Base-by-base conservation (phyloP, 2,888 invertebrate genomes). In the Pyrrhosoma nymphula region DNA sequence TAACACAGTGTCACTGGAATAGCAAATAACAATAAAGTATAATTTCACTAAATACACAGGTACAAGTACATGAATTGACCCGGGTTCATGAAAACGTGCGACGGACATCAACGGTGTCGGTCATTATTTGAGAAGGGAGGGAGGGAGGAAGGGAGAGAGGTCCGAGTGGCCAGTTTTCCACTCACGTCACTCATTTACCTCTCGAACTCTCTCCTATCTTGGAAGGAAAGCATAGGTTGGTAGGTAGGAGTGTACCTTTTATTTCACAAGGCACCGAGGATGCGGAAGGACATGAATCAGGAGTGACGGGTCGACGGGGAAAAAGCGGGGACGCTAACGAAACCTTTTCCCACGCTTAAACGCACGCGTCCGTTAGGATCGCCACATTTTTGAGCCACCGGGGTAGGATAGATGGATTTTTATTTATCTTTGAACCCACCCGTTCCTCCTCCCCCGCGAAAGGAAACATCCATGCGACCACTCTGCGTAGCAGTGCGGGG, bases 201-300 rank as follows among this genome's bases (percentile, higher is more conserved):
- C 26, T 35, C 82, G 35, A 35, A 26, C 69, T 69, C 69, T 47
- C 47, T 47, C 47, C 47, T 8, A 2, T 47, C 47, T 47, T 8
- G 47, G 47, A 47, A 8, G 47, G 47, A 47, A 47, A 8, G 47
- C 8, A 47, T 47, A 47, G 47, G 47, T 47, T 60, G 60, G 60
- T 20, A 26, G 69, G 12, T 23, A 10, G 26, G 35, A n/a, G n/a
- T 35, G 35, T 82, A 14, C 82, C 82, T 82, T 82, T 82, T 82
- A 82, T 82, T 82, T 82, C 82, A 35, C 82, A 12, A 69, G 26
- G 82, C 82, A 82, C 82, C 82, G 82, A 35, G 82, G 82, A 82
- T 35, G 82, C 82, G 82, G 82, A 82, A 82, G 82, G 82, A 82
- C 82, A 82, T 82, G 82, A 82, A 82, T 82, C 82, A 82, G 82